phyloP scores from a whole-genome alignment of 1,140 invertebrate species.

The Dendrolimus kikuchii region DNA sequence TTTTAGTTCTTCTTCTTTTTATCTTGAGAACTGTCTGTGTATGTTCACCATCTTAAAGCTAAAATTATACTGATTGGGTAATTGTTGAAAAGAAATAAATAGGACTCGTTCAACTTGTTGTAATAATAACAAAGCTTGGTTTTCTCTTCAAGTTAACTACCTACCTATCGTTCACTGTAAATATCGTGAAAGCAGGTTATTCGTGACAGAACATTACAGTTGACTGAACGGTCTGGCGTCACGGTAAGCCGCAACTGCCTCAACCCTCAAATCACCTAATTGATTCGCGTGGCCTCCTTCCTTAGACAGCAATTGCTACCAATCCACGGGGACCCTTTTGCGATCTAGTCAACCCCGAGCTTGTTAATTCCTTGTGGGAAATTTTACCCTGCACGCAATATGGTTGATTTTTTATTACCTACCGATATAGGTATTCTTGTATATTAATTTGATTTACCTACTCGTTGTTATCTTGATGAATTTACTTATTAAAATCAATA shows the following conservation, averaged over 20 bases:
- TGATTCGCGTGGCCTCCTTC: conserved; percentile 30
- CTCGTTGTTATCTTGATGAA: no score
- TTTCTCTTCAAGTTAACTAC: neutral
- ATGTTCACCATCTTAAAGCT: no score
- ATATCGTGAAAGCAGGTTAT: neutral
- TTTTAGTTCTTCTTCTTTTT: no score
- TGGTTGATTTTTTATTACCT: neutral
- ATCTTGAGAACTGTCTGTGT: no score
- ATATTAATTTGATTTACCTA: no score
- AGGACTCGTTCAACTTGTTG: no score
- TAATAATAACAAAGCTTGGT: neutral
- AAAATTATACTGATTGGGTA: no score
- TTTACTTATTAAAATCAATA: no score
- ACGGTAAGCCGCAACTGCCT: conserved; percentile 7
- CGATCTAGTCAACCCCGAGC: conserved; percentile 14
- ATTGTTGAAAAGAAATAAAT: no score
- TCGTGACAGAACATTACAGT: conserved; percentile 11
- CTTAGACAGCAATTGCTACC: conserved; percentile 13
- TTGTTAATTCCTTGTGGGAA: conserved; percentile 30
- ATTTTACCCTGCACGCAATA: conserved; percentile 24
- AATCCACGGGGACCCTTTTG: conserved; percentile 22
- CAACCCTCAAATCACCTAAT: conserved; percentile 40
- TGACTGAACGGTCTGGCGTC: conserved; percentile 12
- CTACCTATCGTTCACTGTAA: neutral
- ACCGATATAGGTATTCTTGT: neutral